These are phyloP conservation scores for Mola mola DNA, from an alignment of 2,113 vertebrate species.

Conservation along the genomic window DNA sequence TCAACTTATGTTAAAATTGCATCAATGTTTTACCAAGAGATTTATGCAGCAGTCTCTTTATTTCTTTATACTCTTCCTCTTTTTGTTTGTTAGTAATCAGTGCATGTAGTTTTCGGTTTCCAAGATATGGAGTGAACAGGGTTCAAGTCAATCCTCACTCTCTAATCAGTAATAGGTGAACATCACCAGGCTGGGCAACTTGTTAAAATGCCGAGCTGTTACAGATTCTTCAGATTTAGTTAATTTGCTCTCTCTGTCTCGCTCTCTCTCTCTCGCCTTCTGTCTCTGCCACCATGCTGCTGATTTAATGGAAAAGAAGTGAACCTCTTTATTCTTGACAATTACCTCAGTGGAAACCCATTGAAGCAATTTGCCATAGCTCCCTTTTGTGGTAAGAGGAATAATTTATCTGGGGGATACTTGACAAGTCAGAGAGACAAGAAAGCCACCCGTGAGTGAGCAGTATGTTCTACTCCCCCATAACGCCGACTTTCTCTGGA, in stretches of 20 bases:
- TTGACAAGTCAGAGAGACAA: conserved; percentile 69
- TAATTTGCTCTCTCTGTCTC: conserved; percentile 3
- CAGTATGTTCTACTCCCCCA: conserved; percentile 32
- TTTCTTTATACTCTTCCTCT: too few relatives aligned
- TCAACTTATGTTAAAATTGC: too few relatives aligned
- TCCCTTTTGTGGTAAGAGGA: conserved; percentile 70
- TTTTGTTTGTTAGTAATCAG: too few relatives aligned
- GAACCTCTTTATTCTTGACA: conserved; percentile 72
- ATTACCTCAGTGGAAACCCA: conserved; percentile 82
- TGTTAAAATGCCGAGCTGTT: conserved; percentile 32
- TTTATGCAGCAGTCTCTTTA: too few relatives aligned
- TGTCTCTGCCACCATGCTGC: conserved; percentile 56
- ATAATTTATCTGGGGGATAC: conserved; percentile 70
- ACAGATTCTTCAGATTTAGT: conserved; percentile 31
- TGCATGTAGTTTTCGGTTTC: too few relatives aligned
- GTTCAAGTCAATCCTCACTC: conserved; percentile 1
- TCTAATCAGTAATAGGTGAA: conserved; percentile 34
- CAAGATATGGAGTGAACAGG: too few relatives aligned
- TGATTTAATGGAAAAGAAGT: conserved; percentile 78
- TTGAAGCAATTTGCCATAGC: conserved; percentile 74
- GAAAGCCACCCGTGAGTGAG: conserved; percentile 71
- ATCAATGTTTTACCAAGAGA: too few relatives aligned
- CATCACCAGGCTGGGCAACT: conserved; percentile 47
- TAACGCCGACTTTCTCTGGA: conserved; percentile 28
- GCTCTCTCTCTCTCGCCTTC: conserved; percentile 4